Percentiles rank a stretch among this genome's conserved stretches.
phyloP scores from a whole-genome alignment of 2,113 vertebrate genomes.

The Ranitomeya variabilis region DNA sequence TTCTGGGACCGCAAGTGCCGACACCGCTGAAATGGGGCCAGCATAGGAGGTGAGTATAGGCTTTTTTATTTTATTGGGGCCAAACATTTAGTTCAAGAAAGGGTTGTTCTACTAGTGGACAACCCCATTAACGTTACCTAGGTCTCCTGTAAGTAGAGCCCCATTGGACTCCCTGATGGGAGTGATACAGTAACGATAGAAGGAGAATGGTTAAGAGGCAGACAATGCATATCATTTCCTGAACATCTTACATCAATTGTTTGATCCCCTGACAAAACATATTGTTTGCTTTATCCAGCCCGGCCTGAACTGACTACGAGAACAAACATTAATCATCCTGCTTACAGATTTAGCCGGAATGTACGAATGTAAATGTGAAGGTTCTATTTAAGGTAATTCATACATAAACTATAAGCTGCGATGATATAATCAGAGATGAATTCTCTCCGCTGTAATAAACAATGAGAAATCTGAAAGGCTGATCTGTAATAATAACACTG shows the following conservation, averaged over 20 bases:
- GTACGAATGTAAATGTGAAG: slow-evolving; percentile 49
- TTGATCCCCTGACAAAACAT: slow-evolving; percentile 25
- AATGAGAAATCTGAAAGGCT: slow-evolving; percentile 36
- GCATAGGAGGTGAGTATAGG: too few relatives aligned
- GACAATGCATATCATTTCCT: slow-evolving; percentile 1
- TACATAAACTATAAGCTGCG: slow-evolving; percentile 44
- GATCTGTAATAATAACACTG: slow-evolving; percentile 45
- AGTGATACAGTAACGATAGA: neutral
- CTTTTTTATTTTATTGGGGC: too few relatives aligned
- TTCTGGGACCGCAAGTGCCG: too few relatives aligned
- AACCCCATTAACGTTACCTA: neutral
- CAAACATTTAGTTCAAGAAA: too few relatives aligned
- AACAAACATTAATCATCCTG: slow-evolving; percentile 51
- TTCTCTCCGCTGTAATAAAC: slow-evolving; percentile 43
- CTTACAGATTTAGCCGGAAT: slow-evolving; percentile 18
- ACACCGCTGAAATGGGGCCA: too few relatives aligned
- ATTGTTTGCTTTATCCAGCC: slow-evolving; percentile 44
- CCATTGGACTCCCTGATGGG: neutral
- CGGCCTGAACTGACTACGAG: slow-evolving; percentile 14
- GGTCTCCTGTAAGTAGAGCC: neutral
- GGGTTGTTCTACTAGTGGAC: too few relatives aligned
- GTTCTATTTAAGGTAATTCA: slow-evolving; percentile 47
- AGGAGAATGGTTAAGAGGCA: neutral
- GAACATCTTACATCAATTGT: slow-evolving; percentile 33
- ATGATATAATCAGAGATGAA: slow-evolving; percentile 49